Evolutionary conservation across 2,113 vertebrate genomes (phyloP).

Genomic region (Tragelaphus imberbis): DNA sequence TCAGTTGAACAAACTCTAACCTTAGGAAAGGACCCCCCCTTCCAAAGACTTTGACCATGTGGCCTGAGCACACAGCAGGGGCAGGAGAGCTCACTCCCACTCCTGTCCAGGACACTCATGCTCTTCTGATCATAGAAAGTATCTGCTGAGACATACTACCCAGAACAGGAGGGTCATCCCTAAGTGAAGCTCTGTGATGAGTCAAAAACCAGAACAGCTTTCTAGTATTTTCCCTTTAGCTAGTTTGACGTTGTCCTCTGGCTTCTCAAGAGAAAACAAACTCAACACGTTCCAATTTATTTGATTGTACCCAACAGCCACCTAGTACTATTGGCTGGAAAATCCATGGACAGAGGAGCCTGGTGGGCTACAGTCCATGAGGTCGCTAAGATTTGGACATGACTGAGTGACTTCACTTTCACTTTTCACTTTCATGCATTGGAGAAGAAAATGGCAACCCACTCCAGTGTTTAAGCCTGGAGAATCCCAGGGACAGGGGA

Average conservation of each 20-base stretch:
- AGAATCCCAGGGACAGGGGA: too few species aligned
- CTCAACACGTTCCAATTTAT: neutral
- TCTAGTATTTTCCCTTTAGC: neutral
- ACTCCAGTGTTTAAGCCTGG: too few species aligned
- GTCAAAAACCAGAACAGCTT: neutral
- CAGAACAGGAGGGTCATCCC: neutral
- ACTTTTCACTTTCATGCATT: too few species aligned
- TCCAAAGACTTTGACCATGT: neutral
- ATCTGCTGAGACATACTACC: neutral
- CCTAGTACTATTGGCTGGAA: too few species aligned
- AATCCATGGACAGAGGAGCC: too few species aligned
- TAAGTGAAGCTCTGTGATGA: neutral
- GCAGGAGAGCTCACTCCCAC: fast-evolving
- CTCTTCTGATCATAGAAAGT: neutral
- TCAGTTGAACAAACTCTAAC: neutral
- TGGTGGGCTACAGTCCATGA: too few species aligned
- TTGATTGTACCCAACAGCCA: neutral
- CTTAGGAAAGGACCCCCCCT: neutral
- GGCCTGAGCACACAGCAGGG: neutral
- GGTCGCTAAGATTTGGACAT: fast-evolving
- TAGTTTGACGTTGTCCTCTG: neutral
- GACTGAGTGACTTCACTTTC: too few species aligned
- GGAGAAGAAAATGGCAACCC: too few species aligned
- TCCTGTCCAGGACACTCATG: neutral
- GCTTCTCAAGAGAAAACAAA: neutral